These are phyloP conservation scores for Acanthococcus lagerstroemiae DNA, from an alignment of 2,888 invertebrate genomes.

Conservation along the genomic window DNA sequence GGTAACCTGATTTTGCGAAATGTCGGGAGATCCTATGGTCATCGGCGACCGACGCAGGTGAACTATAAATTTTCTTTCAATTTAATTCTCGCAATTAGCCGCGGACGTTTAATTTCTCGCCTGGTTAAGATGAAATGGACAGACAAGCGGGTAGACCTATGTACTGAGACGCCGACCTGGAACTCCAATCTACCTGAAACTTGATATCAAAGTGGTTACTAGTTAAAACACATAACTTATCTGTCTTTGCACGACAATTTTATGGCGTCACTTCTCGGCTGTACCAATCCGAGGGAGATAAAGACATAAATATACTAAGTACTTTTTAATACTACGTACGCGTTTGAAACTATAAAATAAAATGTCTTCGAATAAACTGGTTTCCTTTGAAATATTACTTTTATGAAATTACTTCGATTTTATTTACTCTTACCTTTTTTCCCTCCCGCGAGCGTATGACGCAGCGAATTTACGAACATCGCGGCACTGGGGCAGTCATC, in stretches of 20 bases:
- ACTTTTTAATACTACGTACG: slow-evolving; percentile 25
- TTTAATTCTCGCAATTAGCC: slow-evolving; percentile 27
- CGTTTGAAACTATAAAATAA: slow-evolving; percentile 23
- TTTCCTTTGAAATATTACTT: slow-evolving; percentile 28
- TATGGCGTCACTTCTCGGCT: slow-evolving; percentile 24
- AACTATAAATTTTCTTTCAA: slow-evolving; percentile 26
- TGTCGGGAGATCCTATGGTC: neutral
- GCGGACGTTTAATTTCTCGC: slow-evolving; percentile 28
- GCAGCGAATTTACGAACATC: no score
- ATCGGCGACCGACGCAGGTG: slow-evolving; percentile 15
- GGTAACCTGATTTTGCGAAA: slow-evolving; percentile 24
- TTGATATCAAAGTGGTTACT: slow-evolving; percentile 29
- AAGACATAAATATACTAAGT: slow-evolving; percentile 29
- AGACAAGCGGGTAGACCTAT: slow-evolving; percentile 2
- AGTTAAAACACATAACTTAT: slow-evolving; percentile 28
- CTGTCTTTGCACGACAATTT: slow-evolving; percentile 29
- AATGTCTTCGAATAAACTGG: slow-evolving; percentile 28
- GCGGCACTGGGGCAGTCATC: no score
- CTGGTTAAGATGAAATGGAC: slow-evolving; percentile 24
- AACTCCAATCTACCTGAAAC: slow-evolving; percentile 26
- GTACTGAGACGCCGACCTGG: slow-evolving; percentile 24
- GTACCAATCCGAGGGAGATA: slow-evolving; percentile 22
- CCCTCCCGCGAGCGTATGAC: no score
- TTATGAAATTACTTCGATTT: slow-evolving; percentile 19
- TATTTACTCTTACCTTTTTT: neutral